A percentile compares a stretch with the other conserved stretches of the same genome.
Conservation (phyloP, 2,888 invertebrate species). For the Stomorhina lunata region DNA sequence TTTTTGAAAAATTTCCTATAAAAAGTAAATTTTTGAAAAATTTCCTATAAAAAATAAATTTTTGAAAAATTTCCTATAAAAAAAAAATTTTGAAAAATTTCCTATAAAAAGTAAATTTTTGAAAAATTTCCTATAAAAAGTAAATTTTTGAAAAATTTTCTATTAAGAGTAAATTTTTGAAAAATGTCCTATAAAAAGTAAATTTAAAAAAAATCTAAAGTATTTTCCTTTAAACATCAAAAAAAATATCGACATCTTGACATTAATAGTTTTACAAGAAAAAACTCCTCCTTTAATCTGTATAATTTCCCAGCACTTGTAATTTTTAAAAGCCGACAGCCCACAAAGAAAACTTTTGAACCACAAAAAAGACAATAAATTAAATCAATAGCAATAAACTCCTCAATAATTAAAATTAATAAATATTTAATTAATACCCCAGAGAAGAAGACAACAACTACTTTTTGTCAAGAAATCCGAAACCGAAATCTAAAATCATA, state of each 20-base stretch:
- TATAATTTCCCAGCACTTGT: constrained; percentile 46
- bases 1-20: too few relatives aligned
- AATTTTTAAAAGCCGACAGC: background rate
- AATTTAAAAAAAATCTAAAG: too few relatives aligned
- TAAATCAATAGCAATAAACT: constrained; percentile 9
- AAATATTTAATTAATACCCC: constrained; percentile 65
- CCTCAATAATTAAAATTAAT: constrained; percentile 60
- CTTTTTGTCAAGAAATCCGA: background rate
- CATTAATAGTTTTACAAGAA: background rate
- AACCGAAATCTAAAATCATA: background rate
- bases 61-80: too few relatives aligned
- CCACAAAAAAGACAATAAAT: constrained; percentile 19
- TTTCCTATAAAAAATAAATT: too few relatives aligned
- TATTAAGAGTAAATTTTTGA: too few relatives aligned
- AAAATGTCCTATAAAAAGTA: too few relatives aligned
- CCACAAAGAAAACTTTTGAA: background rate
- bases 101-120: too few relatives aligned
- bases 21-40: too few relatives aligned
- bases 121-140: too few relatives aligned
- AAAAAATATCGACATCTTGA: background rate
- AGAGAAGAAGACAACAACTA: constrained; percentile 43
- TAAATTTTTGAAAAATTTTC: too few relatives aligned
- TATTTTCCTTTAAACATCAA: background rate
- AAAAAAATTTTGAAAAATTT: too few relatives aligned
- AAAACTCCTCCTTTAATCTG: constrained; percentile 12